Conservation (phyloP, 1,140 invertebrate species). For the Trichonephila clavipes region DNA sequence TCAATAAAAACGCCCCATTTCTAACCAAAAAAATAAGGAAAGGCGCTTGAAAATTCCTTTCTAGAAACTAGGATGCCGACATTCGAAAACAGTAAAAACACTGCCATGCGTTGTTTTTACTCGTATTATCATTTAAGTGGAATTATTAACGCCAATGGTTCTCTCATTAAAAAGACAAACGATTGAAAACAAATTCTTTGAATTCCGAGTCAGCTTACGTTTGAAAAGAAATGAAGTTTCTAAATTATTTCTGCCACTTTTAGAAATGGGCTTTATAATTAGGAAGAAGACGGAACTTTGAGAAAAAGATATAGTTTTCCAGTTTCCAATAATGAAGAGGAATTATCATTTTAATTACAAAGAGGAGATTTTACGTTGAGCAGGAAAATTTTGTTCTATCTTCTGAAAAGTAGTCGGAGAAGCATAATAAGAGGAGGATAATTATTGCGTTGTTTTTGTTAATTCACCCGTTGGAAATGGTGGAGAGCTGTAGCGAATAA, state of each 20-base stretch:
- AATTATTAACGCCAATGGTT: slow-evolving; percentile 21
- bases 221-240: background rate
- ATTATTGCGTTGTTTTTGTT: background rate
- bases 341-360: slow-evolving; percentile 20
- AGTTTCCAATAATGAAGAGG: background rate
- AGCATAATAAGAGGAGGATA: background rate
- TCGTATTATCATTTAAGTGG: background rate
- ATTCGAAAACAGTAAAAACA: background rate
- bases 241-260: background rate
- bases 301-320: background rate
- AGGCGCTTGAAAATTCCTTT: background rate
- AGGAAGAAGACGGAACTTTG: background rate
- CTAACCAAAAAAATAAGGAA: too few relatives aligned
- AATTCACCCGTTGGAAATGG: background rate
- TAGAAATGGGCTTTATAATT: slow-evolving; percentile 15
- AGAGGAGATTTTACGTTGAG: background rate
- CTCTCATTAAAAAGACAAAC: slow-evolving; percentile 35
- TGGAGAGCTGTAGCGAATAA: background rate
- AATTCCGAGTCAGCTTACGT: background rate
- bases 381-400: background rate
- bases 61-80: background rate
- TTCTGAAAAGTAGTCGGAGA: background rate
- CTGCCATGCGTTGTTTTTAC: background rate
- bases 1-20: background rate
- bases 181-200: background rate